phyloP scores from a whole-genome alignment of 2,113 vertebrate genomes.

The Pionites leucogaster region DNA sequence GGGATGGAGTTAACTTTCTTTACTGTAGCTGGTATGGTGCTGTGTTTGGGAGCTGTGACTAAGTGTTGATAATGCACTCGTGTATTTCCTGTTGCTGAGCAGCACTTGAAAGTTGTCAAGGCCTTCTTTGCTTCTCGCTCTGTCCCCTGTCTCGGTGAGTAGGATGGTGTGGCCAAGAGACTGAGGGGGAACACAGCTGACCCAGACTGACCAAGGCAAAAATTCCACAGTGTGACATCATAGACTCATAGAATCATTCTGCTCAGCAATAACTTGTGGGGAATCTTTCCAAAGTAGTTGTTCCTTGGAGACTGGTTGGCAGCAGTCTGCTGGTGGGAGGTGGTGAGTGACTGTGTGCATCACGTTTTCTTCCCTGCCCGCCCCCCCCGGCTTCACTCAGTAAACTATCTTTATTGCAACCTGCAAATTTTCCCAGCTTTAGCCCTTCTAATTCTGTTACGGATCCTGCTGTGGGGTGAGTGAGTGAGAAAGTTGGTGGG shows the following conservation, averaged over 20 bases:
- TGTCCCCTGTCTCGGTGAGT: neutral
- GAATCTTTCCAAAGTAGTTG: neutral
- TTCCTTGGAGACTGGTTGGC: neutral
- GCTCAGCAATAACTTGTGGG: accelerated
- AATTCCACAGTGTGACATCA: neutral
- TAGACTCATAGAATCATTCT: neutral
- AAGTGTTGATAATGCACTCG: neutral
- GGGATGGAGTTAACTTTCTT: neutral
- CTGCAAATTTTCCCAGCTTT: neutral
- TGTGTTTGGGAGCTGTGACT: neutral
- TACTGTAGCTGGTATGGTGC: accelerated
- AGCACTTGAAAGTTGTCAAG: neutral
- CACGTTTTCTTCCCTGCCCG: accelerated
- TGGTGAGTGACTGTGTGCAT: neutral
- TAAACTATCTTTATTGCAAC: neutral
- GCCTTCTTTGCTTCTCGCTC: neutral
- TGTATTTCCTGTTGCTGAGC: neutral
- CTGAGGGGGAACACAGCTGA: neutral
- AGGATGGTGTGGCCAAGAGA: neutral
- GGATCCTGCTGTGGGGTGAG: neutral
- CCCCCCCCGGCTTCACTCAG: accelerated
- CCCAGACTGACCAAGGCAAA: neutral
- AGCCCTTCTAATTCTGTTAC: neutral
- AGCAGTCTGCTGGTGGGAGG: neutral
- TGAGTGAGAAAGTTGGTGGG: neutral